phyloP scores from a whole-genome alignment of 1,140 invertebrate genomes.

The Bacillus rossius region DNA sequence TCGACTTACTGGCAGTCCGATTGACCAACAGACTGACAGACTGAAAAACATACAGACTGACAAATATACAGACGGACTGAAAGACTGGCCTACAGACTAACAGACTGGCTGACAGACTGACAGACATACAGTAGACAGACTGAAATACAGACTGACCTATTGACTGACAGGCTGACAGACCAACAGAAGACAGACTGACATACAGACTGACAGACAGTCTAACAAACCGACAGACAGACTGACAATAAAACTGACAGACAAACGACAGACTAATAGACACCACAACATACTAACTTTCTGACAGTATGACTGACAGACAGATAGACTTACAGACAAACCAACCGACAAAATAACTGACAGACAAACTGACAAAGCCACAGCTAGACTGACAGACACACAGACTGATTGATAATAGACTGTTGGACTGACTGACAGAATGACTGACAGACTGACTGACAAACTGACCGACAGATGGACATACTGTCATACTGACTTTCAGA shows the following conservation, averaged over 20 bases:
- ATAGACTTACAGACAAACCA: not conserved
- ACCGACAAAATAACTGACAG: no score
- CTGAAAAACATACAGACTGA: no score
- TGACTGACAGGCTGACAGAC: not conserved
- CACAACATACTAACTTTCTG: not conserved
- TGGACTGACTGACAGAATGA: not conserved
- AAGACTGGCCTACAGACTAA: not conserved
- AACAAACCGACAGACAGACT: not conserved
- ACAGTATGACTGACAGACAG: not conserved
- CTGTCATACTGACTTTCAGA: not conserved
- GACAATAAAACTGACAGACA: not conserved
- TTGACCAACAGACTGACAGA: no score
- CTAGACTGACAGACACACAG: not conserved
- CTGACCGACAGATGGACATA: no score
- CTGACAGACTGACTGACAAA: no score
- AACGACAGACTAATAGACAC: not conserved
- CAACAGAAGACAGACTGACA: not conserved
- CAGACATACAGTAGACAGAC: not conserved
- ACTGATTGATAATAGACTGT: not conserved
- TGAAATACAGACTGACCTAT: not conserved
- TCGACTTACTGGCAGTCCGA: not conserved
- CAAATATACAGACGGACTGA: not conserved
- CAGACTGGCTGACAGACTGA: no score
- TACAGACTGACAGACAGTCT: no score
- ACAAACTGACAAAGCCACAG: not conserved